Evolutionary conservation across 1,140 invertebrate genomes (phyloP).

Genomic region (Pentalonia nigronervosa): DNA sequence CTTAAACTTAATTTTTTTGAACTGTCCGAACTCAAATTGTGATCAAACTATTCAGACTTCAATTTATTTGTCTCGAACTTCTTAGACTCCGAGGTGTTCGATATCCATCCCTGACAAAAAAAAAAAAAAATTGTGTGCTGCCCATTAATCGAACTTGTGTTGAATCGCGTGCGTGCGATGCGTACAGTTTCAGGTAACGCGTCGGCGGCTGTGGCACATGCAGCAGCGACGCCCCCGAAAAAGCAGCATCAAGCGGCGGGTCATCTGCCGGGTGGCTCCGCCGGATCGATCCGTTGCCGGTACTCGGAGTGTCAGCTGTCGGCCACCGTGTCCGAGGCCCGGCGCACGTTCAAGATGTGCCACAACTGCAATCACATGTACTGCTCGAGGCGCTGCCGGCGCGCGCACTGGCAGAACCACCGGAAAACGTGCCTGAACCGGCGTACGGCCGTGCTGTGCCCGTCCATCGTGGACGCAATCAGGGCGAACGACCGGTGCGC

Average conservation of each 20-base stretch:
- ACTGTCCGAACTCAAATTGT: not conserved
- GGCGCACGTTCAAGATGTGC: slow-evolving; percentile 83
- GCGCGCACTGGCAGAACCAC: slow-evolving; percentile 90
- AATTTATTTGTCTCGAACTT: not conserved
- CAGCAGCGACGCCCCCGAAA: not conserved
- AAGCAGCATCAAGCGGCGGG: not conserved
- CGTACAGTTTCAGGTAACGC: slow-evolving; percentile 51
- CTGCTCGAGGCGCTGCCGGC: slow-evolving; percentile 83
- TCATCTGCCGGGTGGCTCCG: not conserved
- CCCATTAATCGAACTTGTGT: not conserved
- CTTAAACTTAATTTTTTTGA: not conserved
- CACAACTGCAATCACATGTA: slow-evolving; percentile 92
- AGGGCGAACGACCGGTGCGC: slow-evolving; percentile 82
- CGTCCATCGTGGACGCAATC: slow-evolving; percentile 86
- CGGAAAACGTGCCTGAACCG: slow-evolving; percentile 89
- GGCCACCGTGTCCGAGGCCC: slow-evolving; percentile 72
- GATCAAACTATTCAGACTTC: not conserved
- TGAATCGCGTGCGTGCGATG: not conserved
- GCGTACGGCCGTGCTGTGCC: slow-evolving; percentile 83
- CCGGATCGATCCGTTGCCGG: slow-evolving; percentile 72
- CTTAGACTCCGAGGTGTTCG: no score
- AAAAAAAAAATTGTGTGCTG: not conserved
- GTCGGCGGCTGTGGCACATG: not conserved
- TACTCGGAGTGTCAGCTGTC: slow-evolving; percentile 76
- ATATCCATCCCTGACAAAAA: not conserved